These are phyloP conservation scores for Cinclus cinclus DNA, from an alignment of 2,113 vertebrate genomes.

Conservation along the genomic window DNA sequence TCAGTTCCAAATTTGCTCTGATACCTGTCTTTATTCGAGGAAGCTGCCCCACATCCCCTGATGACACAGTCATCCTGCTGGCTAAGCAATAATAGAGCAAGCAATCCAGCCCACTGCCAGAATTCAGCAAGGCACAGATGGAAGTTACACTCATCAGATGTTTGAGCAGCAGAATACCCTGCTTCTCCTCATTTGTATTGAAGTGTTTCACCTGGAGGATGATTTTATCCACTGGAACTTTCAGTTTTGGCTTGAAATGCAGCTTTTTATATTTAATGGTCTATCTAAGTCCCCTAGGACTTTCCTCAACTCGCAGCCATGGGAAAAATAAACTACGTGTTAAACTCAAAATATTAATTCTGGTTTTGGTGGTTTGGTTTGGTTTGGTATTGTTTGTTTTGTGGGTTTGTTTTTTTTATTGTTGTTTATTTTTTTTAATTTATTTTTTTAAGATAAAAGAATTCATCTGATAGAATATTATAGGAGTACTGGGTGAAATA, in stretches of 20 bases:
- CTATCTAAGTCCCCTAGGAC: not conserved
- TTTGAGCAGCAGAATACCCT: not conserved
- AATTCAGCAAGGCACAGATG: conserved; percentile 20
- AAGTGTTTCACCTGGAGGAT: not conserved
- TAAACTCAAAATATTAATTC: not conserved
- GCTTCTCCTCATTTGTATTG: conserved; percentile 1
- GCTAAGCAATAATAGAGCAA: not conserved
- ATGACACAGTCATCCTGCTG: not conserved
- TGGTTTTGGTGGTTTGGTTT: no score
- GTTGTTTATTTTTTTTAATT: not conserved
- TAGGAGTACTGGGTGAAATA: not conserved
- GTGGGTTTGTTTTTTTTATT: no score
- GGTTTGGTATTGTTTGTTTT: no score
- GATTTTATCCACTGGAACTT: not conserved
- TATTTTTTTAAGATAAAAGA: not conserved
- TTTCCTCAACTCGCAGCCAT: not conserved
- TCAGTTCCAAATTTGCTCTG: not conserved
- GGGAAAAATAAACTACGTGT: rapidly evolving
- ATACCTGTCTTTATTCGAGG: not conserved
- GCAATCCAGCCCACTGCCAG: not conserved
- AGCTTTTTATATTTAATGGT: not conserved
- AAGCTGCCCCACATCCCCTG: not conserved
- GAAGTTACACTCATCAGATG: conserved; percentile 8
- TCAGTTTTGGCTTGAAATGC: not conserved
- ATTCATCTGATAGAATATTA: not conserved